phyloP scores from a whole-genome alignment of 2,113 vertebrate genomes.

The Morphnarchus princeps region DNA sequence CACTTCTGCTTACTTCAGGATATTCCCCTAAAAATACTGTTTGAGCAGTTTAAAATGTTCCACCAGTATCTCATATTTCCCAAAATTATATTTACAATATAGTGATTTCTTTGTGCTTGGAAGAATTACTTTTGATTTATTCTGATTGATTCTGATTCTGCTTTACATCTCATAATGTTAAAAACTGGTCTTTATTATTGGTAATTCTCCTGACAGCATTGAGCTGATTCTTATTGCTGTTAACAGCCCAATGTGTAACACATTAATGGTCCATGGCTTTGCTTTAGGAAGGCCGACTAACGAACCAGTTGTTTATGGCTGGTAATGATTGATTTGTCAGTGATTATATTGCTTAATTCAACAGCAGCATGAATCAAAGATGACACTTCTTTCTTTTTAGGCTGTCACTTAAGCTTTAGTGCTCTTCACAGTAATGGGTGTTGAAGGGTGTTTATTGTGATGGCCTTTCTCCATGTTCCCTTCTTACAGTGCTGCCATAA shows the following conservation, averaged over 20 bases:
- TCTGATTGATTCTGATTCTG: background rate
- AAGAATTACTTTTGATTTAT: background rate
- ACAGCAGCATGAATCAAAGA: constrained; percentile 53
- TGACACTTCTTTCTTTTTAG: constrained; percentile 46
- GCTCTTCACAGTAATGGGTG: background rate
- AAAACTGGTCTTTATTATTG: background rate
- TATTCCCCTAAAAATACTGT: background rate
- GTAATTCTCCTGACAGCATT: background rate
- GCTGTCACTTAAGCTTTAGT: constrained; percentile 42
- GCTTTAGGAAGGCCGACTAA: constrained; percentile 4
- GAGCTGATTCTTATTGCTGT: background rate
- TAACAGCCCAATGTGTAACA: background rate
- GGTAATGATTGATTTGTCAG: constrained; percentile 59
- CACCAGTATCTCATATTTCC: background rate
- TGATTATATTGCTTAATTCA: constrained; percentile 42
- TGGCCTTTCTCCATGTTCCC: background rate
- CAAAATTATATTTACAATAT: background rate
- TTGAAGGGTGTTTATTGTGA: constrained; percentile 9
- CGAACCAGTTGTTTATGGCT: constrained; percentile 27
- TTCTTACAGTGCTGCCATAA: background rate
- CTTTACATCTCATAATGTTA: background rate
- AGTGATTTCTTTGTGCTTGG: background rate
- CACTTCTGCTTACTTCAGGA: background rate
- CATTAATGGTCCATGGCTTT: background rate
- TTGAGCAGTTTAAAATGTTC: background rate